These are phyloP conservation scores for Montipora capitata DNA, from an alignment of 92 coral and sea anemone species.

Conservation along the genomic window DNA sequence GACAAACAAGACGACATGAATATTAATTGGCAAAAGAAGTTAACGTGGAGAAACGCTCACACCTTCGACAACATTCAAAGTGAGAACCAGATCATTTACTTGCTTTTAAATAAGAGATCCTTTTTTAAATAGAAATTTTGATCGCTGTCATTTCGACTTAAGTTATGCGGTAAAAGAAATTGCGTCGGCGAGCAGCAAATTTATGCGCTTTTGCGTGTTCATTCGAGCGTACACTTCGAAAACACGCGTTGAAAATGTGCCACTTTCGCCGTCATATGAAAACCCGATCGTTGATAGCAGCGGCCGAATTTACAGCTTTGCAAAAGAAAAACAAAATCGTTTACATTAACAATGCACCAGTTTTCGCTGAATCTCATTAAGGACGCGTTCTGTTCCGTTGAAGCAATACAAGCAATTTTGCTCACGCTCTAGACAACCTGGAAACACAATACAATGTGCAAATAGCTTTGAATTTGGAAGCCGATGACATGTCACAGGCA, in stretches of 20 bases:
- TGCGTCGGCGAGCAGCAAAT: conserved; percentile 68
- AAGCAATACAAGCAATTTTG: conserved; percentile 58
- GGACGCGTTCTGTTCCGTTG: conserved; percentile 21
- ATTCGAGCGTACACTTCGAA: conserved; percentile 93
- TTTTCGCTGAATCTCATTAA: neutral
- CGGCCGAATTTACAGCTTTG: conserved; percentile 28
- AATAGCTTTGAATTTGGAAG: conserved; percentile 48
- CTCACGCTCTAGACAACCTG: conserved; percentile 50
- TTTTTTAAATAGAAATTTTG: neutral
- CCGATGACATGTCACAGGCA: conserved; percentile 50
- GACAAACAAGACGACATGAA: conserved; percentile 82
- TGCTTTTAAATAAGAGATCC: neutral
- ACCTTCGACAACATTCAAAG: conserved; percentile 25
- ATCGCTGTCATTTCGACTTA: neutral
- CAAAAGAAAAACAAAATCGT: neutral
- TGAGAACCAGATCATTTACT: neutral
- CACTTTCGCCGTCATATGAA: conserved; percentile 47
- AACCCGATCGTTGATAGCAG: conserved; percentile 20
- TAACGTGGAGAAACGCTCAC: neutral
- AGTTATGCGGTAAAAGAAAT: conserved; percentile 9
- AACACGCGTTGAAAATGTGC: conserved; percentile 97
- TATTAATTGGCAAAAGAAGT: conserved; percentile 49
- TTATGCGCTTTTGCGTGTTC: conserved; percentile 87
- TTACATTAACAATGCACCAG: neutral
- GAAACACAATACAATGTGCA: conserved; percentile 66